Base-by-base conservation (phyloP, 2,797 vertebrate genomes). In the Channallabes apus region DNA sequence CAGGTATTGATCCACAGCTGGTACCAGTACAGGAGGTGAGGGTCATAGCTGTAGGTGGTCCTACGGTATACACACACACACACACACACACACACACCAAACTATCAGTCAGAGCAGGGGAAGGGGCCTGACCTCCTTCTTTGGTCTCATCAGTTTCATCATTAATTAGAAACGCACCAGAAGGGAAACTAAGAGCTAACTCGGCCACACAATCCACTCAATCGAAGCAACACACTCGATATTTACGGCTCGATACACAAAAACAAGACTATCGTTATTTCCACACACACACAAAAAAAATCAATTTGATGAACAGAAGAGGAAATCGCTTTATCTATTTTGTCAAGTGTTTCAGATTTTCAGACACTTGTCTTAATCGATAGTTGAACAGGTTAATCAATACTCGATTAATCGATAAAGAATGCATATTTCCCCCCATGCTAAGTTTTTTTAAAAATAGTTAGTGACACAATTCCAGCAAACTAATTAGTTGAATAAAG, bases 1-100 rank as follows among this genome's bases (percentile, higher is more conserved):
- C 90, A 85, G 22, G 67, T 88, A 95, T 95, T 91, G 94, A 95
- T 95, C 90, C 94, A 95, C 94, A 95, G 94, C 94, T 94, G 94
- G 93, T 93, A 91, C 93, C 93, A 92, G 91, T 91, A 93, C 92
- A 90, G 94, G 94, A 93, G 92, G 90, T 91, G 93, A 90, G 92
- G 94, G 93, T 94, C 92, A 94, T 88, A 92, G 87, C 92, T 90
- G 90, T 92, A 90, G 92, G 93, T 90, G 92, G 91, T 92, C 91
- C 88, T 59, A 88, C 80, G 71, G 24, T 24, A 68, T 32, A 72
- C 68, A 76, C 80, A 56, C 83, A 89, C 79, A 69, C 67, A 61
- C 12, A 68, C 67, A 71, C 67, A 76, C 81, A 56, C 79, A 69
- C 79, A 69, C 67, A 61, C 29, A 71, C 81, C 56, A 51, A 84